Base-by-base conservation (phyloP, 2,888 invertebrate species). In the Callosobruchus maculatus region DNA sequence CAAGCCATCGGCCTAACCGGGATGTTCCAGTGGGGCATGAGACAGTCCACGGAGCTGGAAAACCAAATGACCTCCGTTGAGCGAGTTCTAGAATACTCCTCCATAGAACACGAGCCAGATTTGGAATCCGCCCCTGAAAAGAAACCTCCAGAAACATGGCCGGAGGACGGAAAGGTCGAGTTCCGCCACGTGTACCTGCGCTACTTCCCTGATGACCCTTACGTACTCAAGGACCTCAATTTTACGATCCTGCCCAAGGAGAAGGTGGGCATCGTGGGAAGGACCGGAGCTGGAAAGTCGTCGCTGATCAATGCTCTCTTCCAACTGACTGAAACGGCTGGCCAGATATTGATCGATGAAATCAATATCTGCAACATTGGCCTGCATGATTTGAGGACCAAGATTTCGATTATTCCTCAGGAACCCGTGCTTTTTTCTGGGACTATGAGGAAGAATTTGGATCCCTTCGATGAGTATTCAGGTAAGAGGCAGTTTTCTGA, bases 61-160 rank as follows among this genome's bases (percentile, higher is more conserved):
- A 96, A 95, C 83, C 95, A 93, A 81, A 95, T 96, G 95, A 96
- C 95, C 4, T 93, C 95, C 4, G 97, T 98, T 0, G 98, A 98
- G 87, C 91, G 97, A 85, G 91, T 94, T 3, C 73, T 87, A n/a
- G 86, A 87, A 78, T 87, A 87, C 74, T 84, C 80, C 31, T 73
- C 80, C 31, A 82, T 87, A 66, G 85, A 86, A 76, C 83, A 83
- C 49, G 87, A 87, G 78, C 78, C 80, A 2, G 75, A 79, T 2
- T 76, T 86, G 49, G 91, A 93, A 76, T 92, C 93, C 2, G 84
- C 87, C 20, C 89, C 90, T 0, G 90, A 89, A 21, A 92, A 92
- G 82, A 92, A 92, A 82, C 94, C 95, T 0, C 93, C 91, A 21
- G 87, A 89, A 4, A 88, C 90, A 0, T 96, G 95, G 95, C 95